phyloP scores from a whole-genome alignment of 2,888 invertebrate species.

The Hirtodrosophila trivittata region DNA sequence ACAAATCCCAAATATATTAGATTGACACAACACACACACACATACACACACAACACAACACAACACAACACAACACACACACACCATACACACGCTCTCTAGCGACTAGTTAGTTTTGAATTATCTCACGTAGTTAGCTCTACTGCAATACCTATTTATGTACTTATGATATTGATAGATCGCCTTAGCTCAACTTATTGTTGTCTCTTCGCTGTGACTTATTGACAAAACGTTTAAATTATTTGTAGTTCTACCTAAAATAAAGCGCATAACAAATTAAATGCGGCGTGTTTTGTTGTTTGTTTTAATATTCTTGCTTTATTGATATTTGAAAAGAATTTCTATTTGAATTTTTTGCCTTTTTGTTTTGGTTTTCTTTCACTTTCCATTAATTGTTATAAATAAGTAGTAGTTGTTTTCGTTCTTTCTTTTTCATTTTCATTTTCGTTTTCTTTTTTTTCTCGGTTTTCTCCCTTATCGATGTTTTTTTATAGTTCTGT shows the following conservation, averaged over 20 bases:
- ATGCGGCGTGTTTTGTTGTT: conserved; percentile 12
- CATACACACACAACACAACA: conserved; percentile 26
- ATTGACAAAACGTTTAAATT: conserved; percentile 40
- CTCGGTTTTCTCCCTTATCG: conserved; percentile 45
- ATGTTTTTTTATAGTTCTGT: conserved; percentile 27
- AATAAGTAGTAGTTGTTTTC: conserved; percentile 45
- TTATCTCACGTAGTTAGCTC: conserved; percentile 24
- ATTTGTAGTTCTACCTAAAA: conserved; percentile 38
- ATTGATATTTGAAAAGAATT: conserved; percentile 81
- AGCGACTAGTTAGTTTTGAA: conserved; percentile 24
- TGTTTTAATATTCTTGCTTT: conserved; percentile 68
- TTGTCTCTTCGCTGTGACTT: conserved; percentile 60
- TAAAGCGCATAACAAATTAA: conserved; percentile 44
- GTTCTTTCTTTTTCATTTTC: conserved; percentile 17
- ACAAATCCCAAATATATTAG: conserved; percentile 7
- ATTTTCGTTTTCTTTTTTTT: conserved; percentile 21
- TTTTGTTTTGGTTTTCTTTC: conserved; percentile 41
- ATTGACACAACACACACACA: conserved; percentile 15
- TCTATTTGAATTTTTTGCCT: conserved; percentile 69
- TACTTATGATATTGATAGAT: conserved; percentile 27
- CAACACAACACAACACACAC: too few species aligned
- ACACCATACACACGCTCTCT: conserved; percentile 20
- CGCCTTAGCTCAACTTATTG: conserved; percentile 55
- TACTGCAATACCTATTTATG: conserved; percentile 44
- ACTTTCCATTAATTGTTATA: conserved; percentile 58